Base-by-base conservation (phyloP, 2,113 vertebrate species). In the Oophaga pumilio region DNA sequence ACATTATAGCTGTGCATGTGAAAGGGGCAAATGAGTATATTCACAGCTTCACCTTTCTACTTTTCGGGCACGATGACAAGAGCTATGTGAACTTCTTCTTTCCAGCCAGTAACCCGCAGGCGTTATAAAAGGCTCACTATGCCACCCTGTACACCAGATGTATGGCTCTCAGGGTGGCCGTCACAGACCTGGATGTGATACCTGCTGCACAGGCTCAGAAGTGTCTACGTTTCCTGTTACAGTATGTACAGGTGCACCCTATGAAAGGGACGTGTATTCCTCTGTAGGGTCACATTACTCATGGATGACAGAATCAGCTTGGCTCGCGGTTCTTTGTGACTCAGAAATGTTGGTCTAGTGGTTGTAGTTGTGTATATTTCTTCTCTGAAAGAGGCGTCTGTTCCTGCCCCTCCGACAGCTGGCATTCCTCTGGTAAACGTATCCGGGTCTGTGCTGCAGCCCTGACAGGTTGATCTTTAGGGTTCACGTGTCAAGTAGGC, bases 341-440 rank as follows among this genome's bases (percentile, higher is more conserved):
- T 69, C 81, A 69, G 28, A 82, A 66, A 50, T 24, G 33, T 76
- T 49, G 20, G 83, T 22, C 83, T 86, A 78, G 84, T 77, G 74
- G 84, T 66, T 10, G 57, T 62, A 50, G 22, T 64, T 62, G 43
- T 66, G 59, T 86, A 6, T 64, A 60, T 83, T 26, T 11, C 74
- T 86, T 43, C 49, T 68, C 43, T 77, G 74, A 77, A 85, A 77
- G 84, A 64, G 59, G 22, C 59, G 6, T 66, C 74, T 86, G 85
- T 86, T 77, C 76, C 49, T 56, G 69, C 81, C 62, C 43, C 12
- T 17, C 64, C 66, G 85, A 87, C 85, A 87, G 85, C 85, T 87
- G 85, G 76, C 85, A 87, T 80, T 87, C 85, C 77, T 71, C 85
- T 80, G 78, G 85, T 71, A 71, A 76, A 57, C n/a, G 62, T 53